Evolutionary conservation across 2,797 vertebrate species (phyloP).

Genomic region (Bovichtus diacanthus): DNA sequence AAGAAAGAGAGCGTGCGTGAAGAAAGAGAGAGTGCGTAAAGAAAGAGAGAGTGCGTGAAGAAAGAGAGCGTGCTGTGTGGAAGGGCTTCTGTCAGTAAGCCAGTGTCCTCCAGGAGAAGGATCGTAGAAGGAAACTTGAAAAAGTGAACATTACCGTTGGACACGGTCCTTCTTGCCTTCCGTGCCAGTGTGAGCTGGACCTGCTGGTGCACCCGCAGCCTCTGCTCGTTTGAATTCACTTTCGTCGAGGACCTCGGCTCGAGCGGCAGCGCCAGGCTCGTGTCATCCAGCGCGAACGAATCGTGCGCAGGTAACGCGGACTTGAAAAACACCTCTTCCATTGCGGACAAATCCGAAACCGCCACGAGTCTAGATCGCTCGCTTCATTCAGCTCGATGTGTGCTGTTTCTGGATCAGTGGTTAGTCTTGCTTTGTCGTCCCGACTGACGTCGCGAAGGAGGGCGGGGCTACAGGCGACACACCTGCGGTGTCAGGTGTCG

Average conservation of each 20-base stretch:
- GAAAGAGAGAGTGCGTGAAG: too few relatives aligned
- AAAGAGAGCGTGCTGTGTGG: too few relatives aligned
- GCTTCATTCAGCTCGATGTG: background rate
- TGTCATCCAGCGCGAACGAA: conserved; percentile 44
- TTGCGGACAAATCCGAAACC: background rate
- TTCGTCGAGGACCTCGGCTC: background rate
- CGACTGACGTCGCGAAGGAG: too few relatives aligned
- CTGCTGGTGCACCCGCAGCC: conserved; percentile 71
- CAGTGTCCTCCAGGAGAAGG: too few relatives aligned
- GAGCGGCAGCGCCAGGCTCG: conserved; percentile 72
- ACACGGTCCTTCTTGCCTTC: conserved; percentile 39
- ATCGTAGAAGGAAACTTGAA: accelerated
- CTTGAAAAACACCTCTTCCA: conserved; percentile 67
- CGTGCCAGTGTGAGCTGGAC: conserved; percentile 73
- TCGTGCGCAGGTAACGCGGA: conserved; percentile 41
- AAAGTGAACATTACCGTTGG: conserved; percentile 58
- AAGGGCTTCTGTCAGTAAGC: too few relatives aligned
- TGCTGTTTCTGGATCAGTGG: too few relatives aligned
- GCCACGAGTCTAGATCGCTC: too few relatives aligned
- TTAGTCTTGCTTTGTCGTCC: too few relatives aligned
- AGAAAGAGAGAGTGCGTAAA: too few relatives aligned
- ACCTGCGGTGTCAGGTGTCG: too few relatives aligned
- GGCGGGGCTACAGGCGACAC: too few relatives aligned
- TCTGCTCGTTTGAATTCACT: conserved; percentile 11
- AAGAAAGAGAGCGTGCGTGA: too few relatives aligned